Evolutionary conservation across 2,888 invertebrate genomes (phyloP), one percentile per base, ranked within the genome.

Genomic region (Tubulanus polymorphus): DNA sequence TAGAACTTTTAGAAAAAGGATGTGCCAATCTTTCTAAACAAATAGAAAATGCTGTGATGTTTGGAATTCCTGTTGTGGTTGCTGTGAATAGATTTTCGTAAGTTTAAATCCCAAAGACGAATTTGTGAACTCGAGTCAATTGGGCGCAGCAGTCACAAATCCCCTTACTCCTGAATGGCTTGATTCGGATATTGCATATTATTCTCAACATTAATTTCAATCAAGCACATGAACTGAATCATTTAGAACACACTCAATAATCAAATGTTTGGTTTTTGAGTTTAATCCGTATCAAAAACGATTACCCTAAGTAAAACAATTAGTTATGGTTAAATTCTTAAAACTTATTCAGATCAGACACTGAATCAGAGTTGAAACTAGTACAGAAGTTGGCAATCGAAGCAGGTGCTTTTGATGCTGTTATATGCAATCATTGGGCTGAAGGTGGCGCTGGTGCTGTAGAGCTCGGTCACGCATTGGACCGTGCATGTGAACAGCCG

Each of bases 51-150:
- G 93, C 91, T 0, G 83, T 81, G 55, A 88, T 89, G 73, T 94
- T 88, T 80, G 91, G 93, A 28, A 84, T 99, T 12, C 95, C 96
- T 0, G 95, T 96, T 5, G 88, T 99, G 2, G 91, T 99, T 1
- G 93, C 93, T 10, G 85, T 99, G 64, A 99, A 99, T 79, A 83
- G 84, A 57, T 92, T 94, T 76, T 81, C 84, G 89, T 92, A 79
- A 83, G 85, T 81, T 41, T 10, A n/a, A 12, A 12, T 41, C 3
- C 41, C 23, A n/a, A n/a, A n/a, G n/a, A n/a, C n/a, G n/a, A n/a
- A n/a, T n/a, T n/a, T n/a, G n/a, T n/a, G n/a, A n/a, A n/a, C n/a
- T n/a, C n/a, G n/a, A n/a, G n/a, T n/a, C n/a, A n/a, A n/a, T n/a
- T n/a, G n/a, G n/a, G n/a, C n/a, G n/a, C n/a, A n/a, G n/a, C n/a